Conservation (phyloP, 2,888 invertebrate genomes). For the Gasteruption jaculator region DNA sequence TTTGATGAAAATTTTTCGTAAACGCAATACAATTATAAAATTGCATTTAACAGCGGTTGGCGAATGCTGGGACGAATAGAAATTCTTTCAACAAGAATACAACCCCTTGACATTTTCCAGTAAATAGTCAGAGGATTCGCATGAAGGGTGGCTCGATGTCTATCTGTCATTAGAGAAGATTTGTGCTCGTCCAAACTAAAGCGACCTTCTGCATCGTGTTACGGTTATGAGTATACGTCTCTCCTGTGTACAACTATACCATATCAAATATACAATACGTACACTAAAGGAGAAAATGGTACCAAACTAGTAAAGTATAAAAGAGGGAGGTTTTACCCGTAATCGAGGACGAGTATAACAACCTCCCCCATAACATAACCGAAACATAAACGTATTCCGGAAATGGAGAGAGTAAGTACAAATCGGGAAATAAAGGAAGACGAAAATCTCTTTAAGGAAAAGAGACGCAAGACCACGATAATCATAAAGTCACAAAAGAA, state of each 20-base stretch:
- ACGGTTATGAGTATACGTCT: conserved; percentile 32
- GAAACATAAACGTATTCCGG: conserved; percentile 33
- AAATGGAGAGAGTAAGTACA: conserved; percentile 33
- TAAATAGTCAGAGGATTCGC: conserved; percentile 14
- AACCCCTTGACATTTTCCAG: conserved; percentile 31
- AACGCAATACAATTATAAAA: too few relatives aligned
- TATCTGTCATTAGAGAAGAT: conserved; percentile 38
- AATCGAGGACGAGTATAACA: conserved; percentile 33
- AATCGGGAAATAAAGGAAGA: conserved; percentile 18
- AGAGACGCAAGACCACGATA: too few relatives aligned
- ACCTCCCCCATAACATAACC: conserved; percentile 32
- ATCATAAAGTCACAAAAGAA: too few relatives aligned
- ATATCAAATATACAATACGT: too few relatives aligned
- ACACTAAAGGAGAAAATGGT: too few relatives aligned
- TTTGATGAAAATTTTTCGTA: too few relatives aligned
- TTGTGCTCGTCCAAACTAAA: conserved; percentile 31
- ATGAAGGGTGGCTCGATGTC: conserved; percentile 30
- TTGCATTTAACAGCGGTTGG: too few relatives aligned
- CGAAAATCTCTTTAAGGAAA: too few relatives aligned
- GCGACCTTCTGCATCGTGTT: conserved; percentile 33
- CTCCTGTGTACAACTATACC: too few relatives aligned
- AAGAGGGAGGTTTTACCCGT: conserved; percentile 23
- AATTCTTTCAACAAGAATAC: conserved; percentile 20
- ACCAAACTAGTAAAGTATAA: conserved; percentile 5
- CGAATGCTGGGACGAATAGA: too few relatives aligned